Conservation (phyloP, 2,888 invertebrate genomes). For the Molorchus minor region DNA sequence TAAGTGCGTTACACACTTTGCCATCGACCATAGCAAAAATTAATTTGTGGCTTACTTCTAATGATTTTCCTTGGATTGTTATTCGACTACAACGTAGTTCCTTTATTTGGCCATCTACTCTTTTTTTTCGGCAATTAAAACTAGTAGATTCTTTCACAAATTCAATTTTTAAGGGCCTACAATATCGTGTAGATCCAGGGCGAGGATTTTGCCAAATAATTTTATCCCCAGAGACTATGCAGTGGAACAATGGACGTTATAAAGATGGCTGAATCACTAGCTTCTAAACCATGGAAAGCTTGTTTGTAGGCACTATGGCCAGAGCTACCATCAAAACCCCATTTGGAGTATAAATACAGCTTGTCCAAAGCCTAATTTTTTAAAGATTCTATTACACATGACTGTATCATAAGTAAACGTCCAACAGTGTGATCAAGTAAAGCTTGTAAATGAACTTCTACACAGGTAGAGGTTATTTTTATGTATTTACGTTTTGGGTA, state of each 20-base stretch:
- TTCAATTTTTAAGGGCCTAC: not conserved
- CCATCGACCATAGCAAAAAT: constrained; percentile 50
- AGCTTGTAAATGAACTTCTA: constrained; percentile 17
- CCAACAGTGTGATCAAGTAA: constrained; percentile 17
- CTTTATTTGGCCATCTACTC: not conserved
- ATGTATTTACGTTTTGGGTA: not conserved
- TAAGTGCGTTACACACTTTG: constrained; percentile 44
- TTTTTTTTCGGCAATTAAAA: not conserved
- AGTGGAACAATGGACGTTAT: not conserved
- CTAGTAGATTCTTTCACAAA: not conserved
- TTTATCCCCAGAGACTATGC: not conserved
- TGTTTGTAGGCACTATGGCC: constrained; percentile 4
- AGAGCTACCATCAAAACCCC: constrained; percentile 5
- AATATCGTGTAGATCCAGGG: not conserved
- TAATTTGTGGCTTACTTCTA: too few species aligned
- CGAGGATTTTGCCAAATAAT: not conserved
- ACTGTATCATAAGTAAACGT: not conserved
- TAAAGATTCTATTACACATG: not conserved
- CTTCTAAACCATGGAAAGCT: not conserved
- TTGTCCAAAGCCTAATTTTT: not conserved
- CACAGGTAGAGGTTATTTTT: constrained; percentile 8
- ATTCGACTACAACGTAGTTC: not conserved
- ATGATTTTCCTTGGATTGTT: too few species aligned
- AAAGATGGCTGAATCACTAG: not conserved
- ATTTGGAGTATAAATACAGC: not conserved